phyloP scores from a whole-genome alignment of 2,888 invertebrate species.

The Limulus polyphemus region DNA sequence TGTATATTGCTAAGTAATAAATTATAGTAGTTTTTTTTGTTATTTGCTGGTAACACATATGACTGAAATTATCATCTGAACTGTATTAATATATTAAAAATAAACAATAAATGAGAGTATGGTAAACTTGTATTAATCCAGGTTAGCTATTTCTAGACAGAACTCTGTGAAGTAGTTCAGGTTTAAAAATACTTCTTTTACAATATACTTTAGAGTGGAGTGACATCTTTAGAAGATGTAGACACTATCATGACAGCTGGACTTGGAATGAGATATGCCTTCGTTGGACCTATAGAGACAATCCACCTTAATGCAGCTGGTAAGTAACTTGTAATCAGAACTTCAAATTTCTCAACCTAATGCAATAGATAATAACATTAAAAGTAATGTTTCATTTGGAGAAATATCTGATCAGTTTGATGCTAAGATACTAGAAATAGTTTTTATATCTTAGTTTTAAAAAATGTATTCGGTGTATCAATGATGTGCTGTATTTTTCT shows the following conservation, averaged over 20 bases:
- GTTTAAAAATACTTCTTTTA: too few species aligned
- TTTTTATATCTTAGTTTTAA: background rate
- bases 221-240: conserved; percentile 57
- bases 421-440: too few species aligned
- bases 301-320: conserved; percentile 91
- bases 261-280: conserved; percentile 87
- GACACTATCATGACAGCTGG: conserved; percentile 91
- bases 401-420: too few species aligned
- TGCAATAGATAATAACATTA: too few species aligned
- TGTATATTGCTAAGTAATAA: too few species aligned
- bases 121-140: background rate
- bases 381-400: background rate
- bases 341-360: conserved; percentile 1
- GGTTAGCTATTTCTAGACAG: conserved; percentile 46
- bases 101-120: too few species aligned
- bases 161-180: conserved; percentile 44
- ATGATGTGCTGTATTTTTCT: background rate
- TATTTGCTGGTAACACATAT: too few species aligned
- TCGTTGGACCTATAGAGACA: conserved; percentile 84
- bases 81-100: conserved; percentile 3
- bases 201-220: too few species aligned
- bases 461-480: background rate
- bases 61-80: background rate
- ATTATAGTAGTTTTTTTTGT: too few species aligned
- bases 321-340: conserved; percentile 24